Evolutionary conservation across 37 sponge, comb jelly and placozoan species (phyloP).

Genomic region (Aphrocallistes beatrix): DNA sequence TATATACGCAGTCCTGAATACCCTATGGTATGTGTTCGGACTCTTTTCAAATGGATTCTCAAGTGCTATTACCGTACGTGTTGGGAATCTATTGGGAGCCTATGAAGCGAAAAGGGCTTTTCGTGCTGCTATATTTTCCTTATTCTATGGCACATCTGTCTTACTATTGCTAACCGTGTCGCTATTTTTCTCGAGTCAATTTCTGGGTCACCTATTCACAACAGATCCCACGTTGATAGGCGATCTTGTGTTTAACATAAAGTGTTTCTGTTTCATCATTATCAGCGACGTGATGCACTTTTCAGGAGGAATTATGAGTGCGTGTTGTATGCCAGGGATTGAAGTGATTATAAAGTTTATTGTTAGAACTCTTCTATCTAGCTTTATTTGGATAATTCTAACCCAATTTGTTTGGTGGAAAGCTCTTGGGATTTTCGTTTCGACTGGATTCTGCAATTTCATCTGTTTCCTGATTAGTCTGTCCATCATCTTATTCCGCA

Average conservation of each 20-base stretch:
- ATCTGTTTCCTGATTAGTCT: neutral
- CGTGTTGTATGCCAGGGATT: neutral
- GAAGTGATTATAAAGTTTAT: neutral
- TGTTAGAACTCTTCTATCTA: neutral
- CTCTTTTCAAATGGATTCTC: neutral
- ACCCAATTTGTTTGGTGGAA: neutral
- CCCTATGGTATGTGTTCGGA: neutral
- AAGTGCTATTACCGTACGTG: neutral
- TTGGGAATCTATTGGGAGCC: neutral
- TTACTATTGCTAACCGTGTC: neutral
- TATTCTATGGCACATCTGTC: neutral
- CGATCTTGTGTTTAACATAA: neutral
- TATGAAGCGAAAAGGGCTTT: neutral
- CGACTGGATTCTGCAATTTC: neutral
- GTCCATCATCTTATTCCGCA: neutral
- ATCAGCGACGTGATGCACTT: neutral
- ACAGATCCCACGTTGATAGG: neutral
- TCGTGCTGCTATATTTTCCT: neutral
- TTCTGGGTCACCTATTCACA: neutral
- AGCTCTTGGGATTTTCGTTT: neutral
- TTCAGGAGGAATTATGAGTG: neutral
- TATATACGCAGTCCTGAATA: neutral
- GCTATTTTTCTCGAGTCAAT: neutral
- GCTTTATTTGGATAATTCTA: neutral
- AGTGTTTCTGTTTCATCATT: neutral